These are phyloP conservation scores for Conomelus anceps DNA, from an alignment of 2,888 invertebrate genomes.

Conservation along the genomic window DNA sequence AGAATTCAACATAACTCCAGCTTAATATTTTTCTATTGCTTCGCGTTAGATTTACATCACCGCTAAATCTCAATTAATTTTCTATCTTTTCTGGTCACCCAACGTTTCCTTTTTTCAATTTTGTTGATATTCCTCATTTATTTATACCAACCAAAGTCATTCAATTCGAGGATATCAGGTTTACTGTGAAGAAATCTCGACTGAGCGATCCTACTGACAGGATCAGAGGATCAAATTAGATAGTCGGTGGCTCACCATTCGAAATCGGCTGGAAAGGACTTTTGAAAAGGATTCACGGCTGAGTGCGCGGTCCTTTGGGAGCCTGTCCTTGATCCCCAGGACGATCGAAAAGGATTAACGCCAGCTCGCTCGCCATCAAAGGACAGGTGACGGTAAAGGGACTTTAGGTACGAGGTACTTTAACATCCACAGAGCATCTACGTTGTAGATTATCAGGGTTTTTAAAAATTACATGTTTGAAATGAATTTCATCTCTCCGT, in stretches of 20 bases:
- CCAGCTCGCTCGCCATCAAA: background rate
- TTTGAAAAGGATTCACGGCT: background rate
- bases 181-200: background rate
- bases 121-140: too few species aligned
- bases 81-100: too few species aligned
- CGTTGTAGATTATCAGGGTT: background rate
- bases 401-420: background rate
- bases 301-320: background rate
- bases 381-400: background rate
- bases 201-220: background rate
- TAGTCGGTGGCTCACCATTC: background rate
- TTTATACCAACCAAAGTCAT: too few species aligned
- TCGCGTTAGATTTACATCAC: too few species aligned
- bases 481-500: background rate
- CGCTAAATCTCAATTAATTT: too few species aligned
- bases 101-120: too few species aligned
- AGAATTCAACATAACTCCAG: too few species aligned
- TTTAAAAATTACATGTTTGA: background rate
- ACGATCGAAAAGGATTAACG: background rate
- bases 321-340: background rate
- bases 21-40: too few species aligned
- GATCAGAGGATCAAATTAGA: background rate
- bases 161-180: background rate
- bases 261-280: background rate
- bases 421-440: background rate